These are phyloP conservation scores for Cyclophora albipunctata DNA, from an alignment of 2,888 invertebrate species.

Conservation along the genomic window DNA sequence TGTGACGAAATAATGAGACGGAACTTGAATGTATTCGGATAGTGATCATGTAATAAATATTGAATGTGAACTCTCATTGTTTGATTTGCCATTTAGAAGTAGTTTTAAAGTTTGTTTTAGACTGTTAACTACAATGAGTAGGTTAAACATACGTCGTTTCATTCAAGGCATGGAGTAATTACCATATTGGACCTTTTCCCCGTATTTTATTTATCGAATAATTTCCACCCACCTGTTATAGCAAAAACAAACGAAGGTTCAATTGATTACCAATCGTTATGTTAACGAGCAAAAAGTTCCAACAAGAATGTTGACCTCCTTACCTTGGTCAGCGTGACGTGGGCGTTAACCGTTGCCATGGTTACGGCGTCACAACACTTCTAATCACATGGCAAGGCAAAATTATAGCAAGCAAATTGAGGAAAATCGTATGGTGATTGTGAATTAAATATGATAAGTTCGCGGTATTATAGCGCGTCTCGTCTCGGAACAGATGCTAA, in stretches of 20 bases:
- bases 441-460: slow-evolving; percentile 46
- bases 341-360: slow-evolving; percentile 32
- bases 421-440: not conserved
- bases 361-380: slow-evolving; percentile 67
- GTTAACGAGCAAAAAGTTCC: no score
- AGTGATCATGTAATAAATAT: slow-evolving; percentile 67
- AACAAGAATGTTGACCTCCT: no score
- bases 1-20: slow-evolving; percentile 55
- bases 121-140: no score
- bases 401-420: not conserved
- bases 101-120: no score
- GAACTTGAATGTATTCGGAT: slow-evolving; percentile 64
- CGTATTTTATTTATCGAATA: no score
- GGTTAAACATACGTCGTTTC: no score
- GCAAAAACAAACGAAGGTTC: no score
- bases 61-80: slow-evolving; percentile 32
- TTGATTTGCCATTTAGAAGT: no score
- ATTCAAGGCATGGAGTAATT: no score
- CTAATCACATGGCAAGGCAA: slow-evolving; percentile 3
- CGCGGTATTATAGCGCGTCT: slow-evolving; percentile 59
- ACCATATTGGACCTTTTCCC: no score
- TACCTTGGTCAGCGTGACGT: slow-evolving; percentile 6
- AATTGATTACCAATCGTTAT: no score
- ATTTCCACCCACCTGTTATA: no score
- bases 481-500: slow-evolving; percentile 53